Evolutionary conservation across 2,797 vertebrate species (phyloP).

Genomic region (Chelidonichthys spinosus): DNA sequence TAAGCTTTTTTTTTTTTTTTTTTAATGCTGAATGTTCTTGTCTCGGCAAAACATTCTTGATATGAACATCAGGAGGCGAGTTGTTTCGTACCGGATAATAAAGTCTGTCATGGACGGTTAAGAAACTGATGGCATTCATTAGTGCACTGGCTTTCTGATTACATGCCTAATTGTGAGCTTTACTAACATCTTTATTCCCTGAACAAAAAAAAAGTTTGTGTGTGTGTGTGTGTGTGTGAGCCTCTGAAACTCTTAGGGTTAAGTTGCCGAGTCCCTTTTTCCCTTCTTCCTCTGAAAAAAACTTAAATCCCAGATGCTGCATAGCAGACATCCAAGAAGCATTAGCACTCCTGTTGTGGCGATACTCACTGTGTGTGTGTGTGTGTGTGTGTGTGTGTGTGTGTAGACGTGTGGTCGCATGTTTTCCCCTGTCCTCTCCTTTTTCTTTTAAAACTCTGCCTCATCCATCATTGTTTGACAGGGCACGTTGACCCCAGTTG

Average conservation of each 20-base stretch:
- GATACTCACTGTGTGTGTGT: slow-evolving; percentile 25
- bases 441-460: slow-evolving; percentile 4
- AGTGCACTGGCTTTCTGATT: slow-evolving; percentile 31
- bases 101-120: slow-evolving; percentile 17
- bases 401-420: slow-evolving; percentile 38
- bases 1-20: no score
- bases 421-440: slow-evolving; percentile 5
- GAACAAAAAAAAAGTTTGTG: background rate
- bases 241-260: slow-evolving; percentile 1
- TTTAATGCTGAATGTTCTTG: background rate
- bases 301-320: slow-evolving; percentile 51
- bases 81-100: slow-evolving; percentile 6
- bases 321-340: slow-evolving; percentile 59
- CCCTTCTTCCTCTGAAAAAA: slow-evolving; percentile 9
- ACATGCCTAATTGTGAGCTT: slow-evolving; percentile 37
- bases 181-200: slow-evolving; percentile 15
- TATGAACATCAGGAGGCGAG: background rate
- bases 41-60: slow-evolving; percentile 3
- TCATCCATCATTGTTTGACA: slow-evolving; percentile 70
- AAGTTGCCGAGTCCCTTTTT: slow-evolving; percentile 21
- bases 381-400: slow-evolving; percentile 19
- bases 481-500: slow-evolving; percentile 68
- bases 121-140: slow-evolving; percentile 26
- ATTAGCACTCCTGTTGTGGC: slow-evolving; percentile 55
- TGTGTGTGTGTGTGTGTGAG: background rate